Evolutionary conservation across 2,113 vertebrate species (phyloP), one percentile per base, ranked within the genome.

Genomic region (Podilymbus podiceps): DNA sequence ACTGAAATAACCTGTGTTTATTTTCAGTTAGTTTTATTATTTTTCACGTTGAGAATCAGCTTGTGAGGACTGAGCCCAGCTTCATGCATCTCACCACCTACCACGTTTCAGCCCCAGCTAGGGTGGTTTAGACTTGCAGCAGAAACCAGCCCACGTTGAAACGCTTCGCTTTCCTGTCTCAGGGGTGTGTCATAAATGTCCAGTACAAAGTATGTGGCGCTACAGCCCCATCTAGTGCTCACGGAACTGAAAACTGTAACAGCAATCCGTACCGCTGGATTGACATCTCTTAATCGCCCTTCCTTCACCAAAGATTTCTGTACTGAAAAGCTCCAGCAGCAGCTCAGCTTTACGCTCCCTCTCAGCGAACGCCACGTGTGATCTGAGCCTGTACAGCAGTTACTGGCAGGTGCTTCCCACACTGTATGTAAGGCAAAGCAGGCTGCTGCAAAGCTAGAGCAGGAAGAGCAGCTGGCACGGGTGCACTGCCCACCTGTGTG

Each of bases 151-250:
- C 15, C 35, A 42, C 31, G 49, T 0, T 20, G 18, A 55, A 79
- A 56, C 23, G 28, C 15, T 7, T 28, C 2, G 4, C 33, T 46
- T 60, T 56, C 40, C 38, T 23, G 22, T 14, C 59, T 24, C 7
- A 9, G 15, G 16, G 4, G 5, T 4, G 27, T 0, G 0, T 1
- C 42, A 7, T 4, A 22, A 27, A 20, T 14, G 21, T 19, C 25
- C 35, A 40, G 25, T 13, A 53, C 40, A 46, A 49, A 44, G 4
- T 2, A 18, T 3, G 11, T 52, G 77, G 22, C 82, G 22, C 44
- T 60, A 53, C 44, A 89, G 77, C 87, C 42, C 89, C 93, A 94
- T 46, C 95, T 96, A 82, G 52, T 19, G 94, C 66, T 87, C 30
- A 27, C 18, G 0, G 3, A 38, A 53, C 19, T 59, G 49, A 14